These are phyloP conservation scores for Eupithecia abbreviata DNA, from an alignment of 2,888 invertebrate genomes.

Conservation along the genomic window DNA sequence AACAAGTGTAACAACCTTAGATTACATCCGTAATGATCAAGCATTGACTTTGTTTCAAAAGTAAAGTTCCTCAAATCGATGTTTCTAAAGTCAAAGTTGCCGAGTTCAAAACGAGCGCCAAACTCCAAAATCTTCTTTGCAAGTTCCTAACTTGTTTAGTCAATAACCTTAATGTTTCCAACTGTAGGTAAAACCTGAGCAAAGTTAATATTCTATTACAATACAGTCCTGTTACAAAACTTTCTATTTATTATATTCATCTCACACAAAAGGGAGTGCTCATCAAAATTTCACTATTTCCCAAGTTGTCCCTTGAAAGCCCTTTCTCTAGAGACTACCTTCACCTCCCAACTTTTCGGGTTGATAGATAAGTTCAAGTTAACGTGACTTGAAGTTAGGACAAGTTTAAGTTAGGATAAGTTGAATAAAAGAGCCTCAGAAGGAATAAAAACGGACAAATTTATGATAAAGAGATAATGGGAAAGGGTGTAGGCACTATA, in stretches of 20 bases:
- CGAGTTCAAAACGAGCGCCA: background rate
- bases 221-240: background rate
- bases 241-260: constrained; percentile 16
- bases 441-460: constrained; percentile 25
- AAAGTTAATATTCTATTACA: constrained; percentile 7
- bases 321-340: constrained; percentile 1
- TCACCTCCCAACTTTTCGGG: constrained; percentile 35
- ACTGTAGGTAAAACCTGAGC: background rate
- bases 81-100: constrained; percentile 2
- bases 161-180: background rate
- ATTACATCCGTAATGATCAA: background rate
- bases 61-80: background rate
- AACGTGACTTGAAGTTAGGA: constrained; percentile 36
- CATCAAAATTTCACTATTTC: constrained; percentile 19
- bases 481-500: background rate
- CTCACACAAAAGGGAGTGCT: constrained; percentile 20
- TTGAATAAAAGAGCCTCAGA: constrained; percentile 28
- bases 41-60: background rate
- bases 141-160: background rate
- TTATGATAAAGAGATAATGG: constrained; percentile 25
- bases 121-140: constrained; percentile 1
- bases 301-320: constrained; percentile 1
- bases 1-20: too few species aligned
- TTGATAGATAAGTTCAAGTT: constrained; percentile 41
- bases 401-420: constrained; percentile 36